A percentile compares a stretch with the other conserved stretches of the same genome.
Evolutionary conservation across 2,888 invertebrate species (phyloP).

Genomic region (Hyposoter didymator): DNA sequence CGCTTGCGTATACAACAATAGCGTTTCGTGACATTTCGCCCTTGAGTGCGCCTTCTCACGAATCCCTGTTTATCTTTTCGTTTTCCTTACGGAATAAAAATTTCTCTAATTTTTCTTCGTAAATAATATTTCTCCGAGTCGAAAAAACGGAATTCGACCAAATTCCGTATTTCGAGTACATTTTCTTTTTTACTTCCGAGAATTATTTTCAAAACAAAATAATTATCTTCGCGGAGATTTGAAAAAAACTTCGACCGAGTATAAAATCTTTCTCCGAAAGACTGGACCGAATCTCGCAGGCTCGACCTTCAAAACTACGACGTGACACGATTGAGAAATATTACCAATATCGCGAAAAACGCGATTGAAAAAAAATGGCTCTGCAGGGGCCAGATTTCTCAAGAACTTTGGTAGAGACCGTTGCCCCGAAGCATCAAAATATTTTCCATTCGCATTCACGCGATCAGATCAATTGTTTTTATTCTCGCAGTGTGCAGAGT

Average conservation of each 20-base stretch:
- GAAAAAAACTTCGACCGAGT: too few species aligned
- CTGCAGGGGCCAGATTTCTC: background rate
- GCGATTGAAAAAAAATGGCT: background rate
- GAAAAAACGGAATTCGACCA: background rate
- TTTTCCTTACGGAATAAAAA: background rate
- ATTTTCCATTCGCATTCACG: background rate
- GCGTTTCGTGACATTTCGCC: background rate
- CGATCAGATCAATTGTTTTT: background rate
- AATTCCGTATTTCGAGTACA: background rate
- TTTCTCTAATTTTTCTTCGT: background rate
- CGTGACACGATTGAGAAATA: background rate
- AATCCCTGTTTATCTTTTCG: background rate
- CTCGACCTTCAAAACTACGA: background rate
- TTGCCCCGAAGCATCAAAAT: background rate
- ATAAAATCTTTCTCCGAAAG: too few species aligned
- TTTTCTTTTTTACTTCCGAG: background rate
- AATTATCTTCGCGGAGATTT: too few species aligned
- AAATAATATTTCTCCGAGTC: background rate
- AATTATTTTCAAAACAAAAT: too few species aligned
- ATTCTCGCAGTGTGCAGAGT: background rate
- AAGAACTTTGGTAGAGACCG: background rate
- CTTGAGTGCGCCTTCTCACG: background rate
- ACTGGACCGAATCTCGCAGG: background rate
- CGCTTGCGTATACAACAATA: background rate
- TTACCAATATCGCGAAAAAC: background rate